Base-by-base conservation (phyloP, 2,797 vertebrate species). In the Microctenopoma steveboyesi region DNA sequence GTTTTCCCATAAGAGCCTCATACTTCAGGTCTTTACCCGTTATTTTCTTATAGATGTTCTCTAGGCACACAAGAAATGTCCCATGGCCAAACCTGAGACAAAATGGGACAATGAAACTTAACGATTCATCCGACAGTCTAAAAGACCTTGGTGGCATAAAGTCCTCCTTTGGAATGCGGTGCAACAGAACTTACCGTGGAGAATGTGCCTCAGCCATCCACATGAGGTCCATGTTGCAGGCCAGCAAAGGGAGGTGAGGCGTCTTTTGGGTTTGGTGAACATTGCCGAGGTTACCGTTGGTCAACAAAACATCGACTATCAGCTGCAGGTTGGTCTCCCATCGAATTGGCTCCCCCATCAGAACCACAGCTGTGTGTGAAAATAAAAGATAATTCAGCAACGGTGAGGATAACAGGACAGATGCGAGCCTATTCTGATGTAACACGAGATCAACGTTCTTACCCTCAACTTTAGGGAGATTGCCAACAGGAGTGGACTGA, bases 271-370 rank as follows among this genome's bases (percentile, higher is more conserved):
- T 80, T 72, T 83, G 85, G 46, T 96, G 95, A 1, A 82, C 79
- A 37, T 86, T 90, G 49, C 91, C 91, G 69, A 96, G 95, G 74
- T 95, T 95, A 58, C 97, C 96, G 4, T 92, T 91, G 13, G 96
- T 97, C 89, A 98, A 79, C 76, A 98, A 65, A 47, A 96, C 76
- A 27, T 98, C 97, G 3, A 94, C 86, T 13, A 97, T 97, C 58
- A 98, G 75, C 92, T 98, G 96, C n/a, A 98, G 91, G 84, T 96
- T 96, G 45, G 96, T 97, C 86, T 97, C 97, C 97, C 97, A 98
- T 91, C 96, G 93, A 27, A 97, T 92, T 0, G 96, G 96, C 89
- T 98, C 96, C 45, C 96, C 96, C 64, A 98, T 96, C 66, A 97
- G 87, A 87, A 97, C 80, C 80, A 97, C 93, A 60, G 95, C 97